phyloP scores from a whole-genome alignment of 2,113 vertebrate genomes.

The Zosterops lateralis region DNA sequence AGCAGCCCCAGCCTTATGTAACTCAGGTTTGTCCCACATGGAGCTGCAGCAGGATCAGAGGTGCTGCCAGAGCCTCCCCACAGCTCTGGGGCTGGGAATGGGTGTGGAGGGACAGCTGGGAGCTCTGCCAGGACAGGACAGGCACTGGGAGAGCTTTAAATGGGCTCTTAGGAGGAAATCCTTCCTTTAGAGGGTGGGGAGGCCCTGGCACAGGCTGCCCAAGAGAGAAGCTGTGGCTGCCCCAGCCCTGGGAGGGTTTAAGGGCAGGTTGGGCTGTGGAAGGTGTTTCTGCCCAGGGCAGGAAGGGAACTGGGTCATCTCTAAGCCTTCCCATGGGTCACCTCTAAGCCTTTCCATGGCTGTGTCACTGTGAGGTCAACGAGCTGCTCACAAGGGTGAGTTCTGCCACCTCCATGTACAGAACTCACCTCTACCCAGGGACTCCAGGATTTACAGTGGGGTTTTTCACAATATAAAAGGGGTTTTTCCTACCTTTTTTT shows the following conservation, averaged over 20 bases:
- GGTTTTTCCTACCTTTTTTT: rapidly evolving
- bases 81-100: rapidly evolving
- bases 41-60: background rate
- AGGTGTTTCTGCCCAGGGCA: background rate
- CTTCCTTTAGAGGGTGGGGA: background rate
- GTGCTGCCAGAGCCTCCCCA: background rate
- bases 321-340: too few species aligned
- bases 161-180: rapidly evolving
- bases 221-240: background rate
- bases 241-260: background rate
- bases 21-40: background rate
- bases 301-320: background rate
- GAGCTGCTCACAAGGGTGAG: background rate
- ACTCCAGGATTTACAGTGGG: background rate
- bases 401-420: rapidly evolving
- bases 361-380: background rate
- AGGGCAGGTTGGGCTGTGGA: background rate
- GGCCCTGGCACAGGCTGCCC: background rate
- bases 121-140: background rate
- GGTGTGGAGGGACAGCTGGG: background rate
- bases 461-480: rapidly evolving
- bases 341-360: too few species aligned
- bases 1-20: background rate
- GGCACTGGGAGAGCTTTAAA: rapidly evolving
- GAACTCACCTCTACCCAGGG: rapidly evolving